These are phyloP conservation scores for Periphyllus acericola DNA, from an alignment of 2,888 invertebrate species.

Conservation along the genomic window DNA sequence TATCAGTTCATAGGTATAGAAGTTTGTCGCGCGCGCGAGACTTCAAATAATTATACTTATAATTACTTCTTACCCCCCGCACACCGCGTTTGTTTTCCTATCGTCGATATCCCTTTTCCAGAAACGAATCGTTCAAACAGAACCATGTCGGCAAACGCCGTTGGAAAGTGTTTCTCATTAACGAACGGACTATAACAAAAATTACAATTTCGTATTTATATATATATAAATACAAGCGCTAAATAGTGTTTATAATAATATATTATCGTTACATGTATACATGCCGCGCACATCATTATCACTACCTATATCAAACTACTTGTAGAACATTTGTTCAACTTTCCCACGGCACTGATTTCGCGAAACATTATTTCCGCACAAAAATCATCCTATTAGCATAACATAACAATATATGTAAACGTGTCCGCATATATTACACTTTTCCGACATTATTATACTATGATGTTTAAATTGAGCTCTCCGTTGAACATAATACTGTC, in stretches of 20 bases:
- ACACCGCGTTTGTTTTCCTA: neutral
- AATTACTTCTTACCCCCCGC: neutral
- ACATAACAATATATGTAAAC: neutral
- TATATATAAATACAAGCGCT: neutral
- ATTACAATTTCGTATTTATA: neutral
- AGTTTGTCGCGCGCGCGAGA: neutral
- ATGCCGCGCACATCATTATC: neutral
- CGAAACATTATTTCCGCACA: neutral
- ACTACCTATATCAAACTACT: slow-evolving; percentile 1
- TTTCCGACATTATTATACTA: neutral
- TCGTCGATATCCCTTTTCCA: neutral
- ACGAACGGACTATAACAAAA: neutral
- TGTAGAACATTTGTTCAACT: slow-evolving; percentile 5
- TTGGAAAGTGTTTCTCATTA: slow-evolving; percentile 31
- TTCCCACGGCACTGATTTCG: slow-evolving; percentile 38
- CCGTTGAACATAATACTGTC: neutral
- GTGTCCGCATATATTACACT: neutral
- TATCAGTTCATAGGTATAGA: no score
- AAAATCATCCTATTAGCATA: neutral
- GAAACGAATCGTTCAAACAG: neutral
- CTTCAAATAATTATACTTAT: neutral
- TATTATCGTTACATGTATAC: neutral
- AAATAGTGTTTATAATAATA: neutral
- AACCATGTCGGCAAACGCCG: neutral
- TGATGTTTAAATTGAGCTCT: neutral